Base-by-base conservation (phyloP, 2,797 vertebrate genomes). In the Lycodopsis pacificus region DNA sequence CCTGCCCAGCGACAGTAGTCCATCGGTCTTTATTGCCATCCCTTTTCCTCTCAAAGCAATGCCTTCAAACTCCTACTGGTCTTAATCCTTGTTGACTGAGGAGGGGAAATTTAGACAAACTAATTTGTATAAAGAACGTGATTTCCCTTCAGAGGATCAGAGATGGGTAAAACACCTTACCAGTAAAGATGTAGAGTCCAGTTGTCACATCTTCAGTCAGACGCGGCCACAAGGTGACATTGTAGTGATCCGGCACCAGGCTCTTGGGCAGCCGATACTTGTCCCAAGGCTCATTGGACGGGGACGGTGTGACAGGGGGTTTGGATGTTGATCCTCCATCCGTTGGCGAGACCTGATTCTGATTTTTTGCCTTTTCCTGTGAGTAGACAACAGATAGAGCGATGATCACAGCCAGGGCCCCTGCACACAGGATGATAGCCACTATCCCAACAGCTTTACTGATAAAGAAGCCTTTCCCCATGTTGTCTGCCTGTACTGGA, bases 401-500 rank as follows among this genome's bases (percentile, higher is more conserved):
- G 0, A 98, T 92, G 90, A 98, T 97, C 22, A 96, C 97, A 62
- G 95, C 91, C 46, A 95, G 11, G 0, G 97, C 95, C 0, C 86
- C 96, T 4, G 92, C 27, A 0, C 79, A 92, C 48, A 97, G 80
- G 3, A 97, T 2, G 0, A 96, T 71, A 25, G 38, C 89, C 61
- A 90, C 79, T 0, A 95, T 57, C 62, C 88, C 96, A 44, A 96
- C 59, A 0, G 74, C 1, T 92, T 96, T 98, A 85, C 96, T 96
- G 80, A 98, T 93, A 88, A 84, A 97, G 93, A 97, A 97, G 12
- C 97, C 97, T 13, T 95, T 96, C 0, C 93, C 96, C 98, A 99
- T 99, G 89, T 81, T 80, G 77, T 27, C 64, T 25, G 4, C 9
- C 76, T 72, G 7, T 1, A 2, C 8, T 19, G 42, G 42, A 62